Percentiles rank a stretch among this genome's conserved stretches.
Evolutionary conservation across 2,888 invertebrate genomes (phyloP).

Genomic region (Unio pictorum): DNA sequence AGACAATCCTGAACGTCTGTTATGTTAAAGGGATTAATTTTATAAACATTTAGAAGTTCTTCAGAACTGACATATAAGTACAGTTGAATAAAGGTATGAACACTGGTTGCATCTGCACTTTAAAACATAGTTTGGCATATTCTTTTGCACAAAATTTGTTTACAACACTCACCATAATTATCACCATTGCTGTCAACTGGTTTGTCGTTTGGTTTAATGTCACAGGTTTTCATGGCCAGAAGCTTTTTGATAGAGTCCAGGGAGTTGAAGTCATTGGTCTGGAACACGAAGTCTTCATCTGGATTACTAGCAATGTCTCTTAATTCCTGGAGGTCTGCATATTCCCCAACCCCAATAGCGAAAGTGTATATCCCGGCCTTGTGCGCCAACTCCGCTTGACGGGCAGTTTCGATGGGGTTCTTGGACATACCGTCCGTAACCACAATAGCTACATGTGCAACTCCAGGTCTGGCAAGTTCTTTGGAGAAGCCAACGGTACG

Average conservation of each 20-base stretch:
- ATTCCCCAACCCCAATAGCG: conserved; percentile 59
- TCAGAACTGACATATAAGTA: background rate
- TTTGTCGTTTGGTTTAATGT: conserved; percentile 22
- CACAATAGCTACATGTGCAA: conserved; percentile 55
- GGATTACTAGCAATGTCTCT: conserved; percentile 51
- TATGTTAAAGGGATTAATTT: no score
- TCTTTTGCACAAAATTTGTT: no score
- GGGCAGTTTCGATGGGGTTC: conserved; percentile 41
- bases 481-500: conserved; percentile 38
- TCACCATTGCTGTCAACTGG: conserved; percentile 19
- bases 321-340: conserved; percentile 51
- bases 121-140: no score
- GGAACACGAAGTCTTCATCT: conserved; percentile 48
- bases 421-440: conserved; percentile 62
- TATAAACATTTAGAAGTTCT: background rate
- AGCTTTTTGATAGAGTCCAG: conserved; percentile 53
- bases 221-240: conserved; percentile 56
- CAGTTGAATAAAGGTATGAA: no score
- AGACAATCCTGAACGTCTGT: no score
- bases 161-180: no score
- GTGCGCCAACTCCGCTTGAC: conserved; percentile 45
- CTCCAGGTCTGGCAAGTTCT: conserved; percentile 29
- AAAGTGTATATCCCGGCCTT: conserved; percentile 52
- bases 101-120: no score
- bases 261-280: conserved; percentile 50